phyloP scores from a whole-genome alignment of 2,888 invertebrate species.

The Coenonympha glycerion region DNA sequence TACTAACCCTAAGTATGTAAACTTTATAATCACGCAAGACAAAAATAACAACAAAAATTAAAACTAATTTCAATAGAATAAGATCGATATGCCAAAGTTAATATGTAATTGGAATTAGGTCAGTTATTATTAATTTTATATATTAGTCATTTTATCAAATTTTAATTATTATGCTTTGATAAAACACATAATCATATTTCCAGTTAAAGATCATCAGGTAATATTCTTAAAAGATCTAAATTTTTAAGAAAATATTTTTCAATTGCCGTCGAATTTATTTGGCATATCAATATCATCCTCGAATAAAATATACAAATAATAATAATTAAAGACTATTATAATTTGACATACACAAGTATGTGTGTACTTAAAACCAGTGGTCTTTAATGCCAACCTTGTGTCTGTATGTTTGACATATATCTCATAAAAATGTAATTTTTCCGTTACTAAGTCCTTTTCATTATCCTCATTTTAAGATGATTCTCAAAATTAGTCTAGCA shows the following conservation, averaged over 20 bases:
- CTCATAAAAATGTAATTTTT: too few relatives aligned
- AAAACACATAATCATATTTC: too few relatives aligned
- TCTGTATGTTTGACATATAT: too few relatives aligned
- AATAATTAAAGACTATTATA: not conserved
- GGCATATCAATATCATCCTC: not conserved
- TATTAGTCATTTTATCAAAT: too few relatives aligned
- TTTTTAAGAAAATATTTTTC: not conserved
- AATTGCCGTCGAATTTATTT: not conserved
- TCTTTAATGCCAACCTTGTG: not conserved
- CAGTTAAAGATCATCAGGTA: too few relatives aligned
- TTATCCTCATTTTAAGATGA: too few relatives aligned
- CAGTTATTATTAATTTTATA: too few relatives aligned
- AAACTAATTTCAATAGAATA: not conserved
- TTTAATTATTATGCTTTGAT: too few relatives aligned
- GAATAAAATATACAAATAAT: slow-evolving; percentile 1
- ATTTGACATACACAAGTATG: slow-evolving; percentile 4
- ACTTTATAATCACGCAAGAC: not conserved
- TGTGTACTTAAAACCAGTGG: not conserved
- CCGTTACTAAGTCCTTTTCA: too few relatives aligned
- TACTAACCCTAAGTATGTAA: not conserved
- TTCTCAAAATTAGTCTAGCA: too few relatives aligned
- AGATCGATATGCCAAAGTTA: not conserved
- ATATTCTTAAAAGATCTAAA: too few relatives aligned
- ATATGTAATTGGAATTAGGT: too few relatives aligned
- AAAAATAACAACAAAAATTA: slow-evolving; percentile 3